Percentiles rank a stretch among this genome's conserved stretches.
Conservation (phyloP, 2,113 vertebrate genomes). For the Plestiodon gilberti region DNA sequence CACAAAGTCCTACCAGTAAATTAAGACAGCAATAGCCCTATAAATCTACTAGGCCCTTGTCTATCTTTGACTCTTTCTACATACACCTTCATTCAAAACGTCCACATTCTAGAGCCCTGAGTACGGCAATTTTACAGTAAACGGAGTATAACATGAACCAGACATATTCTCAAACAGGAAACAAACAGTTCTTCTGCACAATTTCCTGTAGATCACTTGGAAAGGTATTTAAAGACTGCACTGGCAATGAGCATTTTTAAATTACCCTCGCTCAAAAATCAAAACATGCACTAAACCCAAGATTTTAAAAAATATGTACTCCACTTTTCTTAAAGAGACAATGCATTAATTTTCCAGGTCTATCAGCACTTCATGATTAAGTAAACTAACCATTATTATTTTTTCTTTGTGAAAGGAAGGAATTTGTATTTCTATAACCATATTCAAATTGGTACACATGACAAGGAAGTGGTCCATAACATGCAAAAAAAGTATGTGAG, state of each 20-base stretch:
- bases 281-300: neutral
- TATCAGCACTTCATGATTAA: slow-evolving; percentile 27
- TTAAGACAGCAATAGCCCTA: neutral
- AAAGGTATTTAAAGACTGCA: slow-evolving; percentile 70
- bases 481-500: slow-evolving; percentile 44
- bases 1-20: neutral
- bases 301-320: neutral
- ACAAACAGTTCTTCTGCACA: slow-evolving; percentile 70
- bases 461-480: slow-evolving; percentile 16
- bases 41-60: neutral
- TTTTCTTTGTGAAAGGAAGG: slow-evolving; percentile 32
- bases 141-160: slow-evolving; percentile 66
- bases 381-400: slow-evolving; percentile 22
- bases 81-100: slow-evolving; percentile 31
- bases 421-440: neutral
- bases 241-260: slow-evolving; percentile 47
- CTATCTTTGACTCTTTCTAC: slow-evolving; percentile 22
- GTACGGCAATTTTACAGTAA: slow-evolving; percentile 55
- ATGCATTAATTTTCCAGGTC: slow-evolving; percentile 3
- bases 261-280: slow-evolving; percentile 35
- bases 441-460: slow-evolving; percentile 34
- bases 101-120: slow-evolving; percentile 18
- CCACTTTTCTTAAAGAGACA: slow-evolving; percentile 6
- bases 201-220: slow-evolving; percentile 72
- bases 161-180: slow-evolving; percentile 70